These are phyloP conservation scores for Rhaphigaster nebulosa DNA, from an alignment of 2,888 invertebrate species.

Conservation along the genomic window DNA sequence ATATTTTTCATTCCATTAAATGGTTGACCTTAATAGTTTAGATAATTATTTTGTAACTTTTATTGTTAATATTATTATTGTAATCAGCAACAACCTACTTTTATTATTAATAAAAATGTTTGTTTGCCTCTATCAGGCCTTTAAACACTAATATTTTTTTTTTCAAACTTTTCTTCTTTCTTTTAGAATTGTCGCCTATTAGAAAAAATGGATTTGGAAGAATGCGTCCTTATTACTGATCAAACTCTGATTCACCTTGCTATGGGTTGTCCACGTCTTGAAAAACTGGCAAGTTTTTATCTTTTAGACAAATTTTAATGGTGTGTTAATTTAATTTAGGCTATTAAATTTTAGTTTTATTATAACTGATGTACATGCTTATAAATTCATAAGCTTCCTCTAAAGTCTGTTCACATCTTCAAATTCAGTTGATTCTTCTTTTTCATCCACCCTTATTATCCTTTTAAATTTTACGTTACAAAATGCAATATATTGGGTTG, in stretches of 20 bases:
- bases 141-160: neutral
- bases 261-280: slow-evolving; percentile 94
- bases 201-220: slow-evolving; percentile 98
- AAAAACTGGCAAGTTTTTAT: slow-evolving; percentile 84
- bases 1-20: neutral
- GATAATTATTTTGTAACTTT: neutral
- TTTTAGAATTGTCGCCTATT: slow-evolving; percentile 90
- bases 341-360: slow-evolving; percentile 55
- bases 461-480: too few relatives aligned
- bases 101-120: too few relatives aligned
- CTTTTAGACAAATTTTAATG: neutral
- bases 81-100: too few relatives aligned
- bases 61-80: neutral
- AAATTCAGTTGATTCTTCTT: too few relatives aligned
- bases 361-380: too few relatives aligned
- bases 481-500: too few relatives aligned
- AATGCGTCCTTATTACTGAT: slow-evolving; percentile 97
- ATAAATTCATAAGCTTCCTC: too few relatives aligned
- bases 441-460: too few relatives aligned
- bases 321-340: neutral
- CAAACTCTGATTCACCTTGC: slow-evolving; percentile 92
- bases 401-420: too few relatives aligned
- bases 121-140: neutral
- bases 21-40: neutral
- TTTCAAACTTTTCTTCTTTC: neutral